Evolutionary conservation across 2,113 vertebrate genomes (phyloP).

Genomic region (Chaenocephalus aceratus): DNA sequence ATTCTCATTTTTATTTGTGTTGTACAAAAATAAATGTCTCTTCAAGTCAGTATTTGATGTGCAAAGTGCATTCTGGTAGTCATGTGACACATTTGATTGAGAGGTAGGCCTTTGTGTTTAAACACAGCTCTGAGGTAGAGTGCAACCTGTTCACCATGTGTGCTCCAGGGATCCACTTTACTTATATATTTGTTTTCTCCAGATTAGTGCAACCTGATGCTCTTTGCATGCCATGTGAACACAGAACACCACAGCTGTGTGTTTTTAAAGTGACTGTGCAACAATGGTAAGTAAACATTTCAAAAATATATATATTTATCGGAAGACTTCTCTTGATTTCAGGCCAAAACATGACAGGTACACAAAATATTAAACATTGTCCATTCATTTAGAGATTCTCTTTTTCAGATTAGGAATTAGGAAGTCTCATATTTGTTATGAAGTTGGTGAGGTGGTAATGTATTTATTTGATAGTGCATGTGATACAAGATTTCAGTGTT

Average conservation of each 20-base stretch:
- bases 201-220: conserved; percentile 34
- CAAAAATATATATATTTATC: background rate
- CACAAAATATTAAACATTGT: too few species aligned
- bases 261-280: conserved; percentile 64
- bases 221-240: background rate
- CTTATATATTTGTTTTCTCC: background rate
- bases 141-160: conserved; percentile 34
- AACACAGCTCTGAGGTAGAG: conserved; percentile 66
- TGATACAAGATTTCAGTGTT: background rate
- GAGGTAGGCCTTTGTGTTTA: conserved; percentile 74
- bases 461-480: background rate
- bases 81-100: conserved; percentile 53
- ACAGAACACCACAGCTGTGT: background rate
- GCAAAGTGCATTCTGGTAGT: conserved; percentile 74
- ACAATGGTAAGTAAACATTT: conserved; percentile 71
- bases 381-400: too few species aligned
- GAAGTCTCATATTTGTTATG: too few species aligned
- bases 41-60: conserved; percentile 66
- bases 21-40: conserved; percentile 81
- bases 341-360: too few species aligned
- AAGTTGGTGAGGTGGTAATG: background rate
- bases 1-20: conserved; percentile 47
- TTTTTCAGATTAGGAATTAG: too few species aligned
- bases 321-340: too few species aligned
- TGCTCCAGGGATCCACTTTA: conserved; percentile 9